A percentile compares a stretch with the other conserved stretches of the same genome.
phyloP scores from a whole-genome alignment of 1,140 invertebrate species.

The Olivierus martensii region DNA sequence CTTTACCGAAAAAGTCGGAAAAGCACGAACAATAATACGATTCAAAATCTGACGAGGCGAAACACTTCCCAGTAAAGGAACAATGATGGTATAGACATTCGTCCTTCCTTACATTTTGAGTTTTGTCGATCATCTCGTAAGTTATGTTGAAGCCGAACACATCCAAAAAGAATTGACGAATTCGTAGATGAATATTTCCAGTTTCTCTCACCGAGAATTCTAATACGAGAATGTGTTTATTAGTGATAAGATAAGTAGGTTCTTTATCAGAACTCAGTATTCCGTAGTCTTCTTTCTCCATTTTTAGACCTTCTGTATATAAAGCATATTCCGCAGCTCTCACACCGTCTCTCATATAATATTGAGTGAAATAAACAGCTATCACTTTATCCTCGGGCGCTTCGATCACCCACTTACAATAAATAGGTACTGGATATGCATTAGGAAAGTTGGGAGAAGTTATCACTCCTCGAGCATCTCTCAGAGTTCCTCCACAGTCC shows the following conservation, averaged over 20 bases:
- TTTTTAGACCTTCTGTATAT: constrained; percentile 19
- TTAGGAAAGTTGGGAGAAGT: constrained; percentile 68
- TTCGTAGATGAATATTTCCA: constrained; percentile 67
- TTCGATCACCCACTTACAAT: constrained; percentile 73
- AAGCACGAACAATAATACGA: constrained; percentile 33
- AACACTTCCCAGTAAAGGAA: constrained; percentile 68
- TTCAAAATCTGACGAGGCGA: constrained; percentile 48
- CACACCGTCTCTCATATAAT: constrained; percentile 64
- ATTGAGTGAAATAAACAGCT: constrained; percentile 71
- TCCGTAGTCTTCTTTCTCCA: constrained; percentile 23
- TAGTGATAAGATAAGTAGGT: constrained; percentile 37
- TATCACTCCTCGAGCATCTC: constrained; percentile 35
- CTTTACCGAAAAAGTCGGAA: constrained; percentile 26
- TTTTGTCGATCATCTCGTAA: constrained; percentile 51
- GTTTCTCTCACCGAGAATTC: constrained; percentile 54
- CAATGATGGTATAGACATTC: constrained; percentile 48
- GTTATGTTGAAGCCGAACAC: constrained; percentile 88
- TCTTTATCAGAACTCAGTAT: constrained; percentile 28
- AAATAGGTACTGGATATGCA: constrained; percentile 59
- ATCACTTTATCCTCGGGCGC: constrained; percentile 44
- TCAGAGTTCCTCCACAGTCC: constrained; percentile 12
- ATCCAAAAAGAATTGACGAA: constrained; percentile 59
- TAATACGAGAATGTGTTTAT: constrained; percentile 59
- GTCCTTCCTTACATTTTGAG: constrained; percentile 15
- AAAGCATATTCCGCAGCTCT: constrained; percentile 63